Base-by-base conservation (phyloP, 37 sponge, comb jelly and placozoan genomes). In the Bolinopsis microptera region DNA sequence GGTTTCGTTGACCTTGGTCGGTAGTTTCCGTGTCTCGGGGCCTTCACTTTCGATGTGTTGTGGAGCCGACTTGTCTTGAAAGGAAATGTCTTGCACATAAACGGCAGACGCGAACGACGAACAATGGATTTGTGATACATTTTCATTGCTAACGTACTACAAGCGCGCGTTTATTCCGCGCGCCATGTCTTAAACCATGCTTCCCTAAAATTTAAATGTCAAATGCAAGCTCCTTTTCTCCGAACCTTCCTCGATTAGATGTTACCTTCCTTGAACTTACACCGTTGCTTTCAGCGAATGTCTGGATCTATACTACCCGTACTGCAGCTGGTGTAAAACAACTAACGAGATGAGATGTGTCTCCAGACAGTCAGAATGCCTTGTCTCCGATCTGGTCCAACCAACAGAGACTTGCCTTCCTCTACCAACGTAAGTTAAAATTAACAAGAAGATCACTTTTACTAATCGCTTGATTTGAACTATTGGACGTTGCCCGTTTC, bases 341-440 rank as follows among this genome's bases (percentile, higher is more conserved):
- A 35, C 37, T 33, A 28, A 80, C 38, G 82, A 80, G 37, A 80
- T 80, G 82, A 24, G 82, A 34, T 80, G 82, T 80, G 82, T 80
- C 30, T 2, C 82, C 37, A 32, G 36, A 27, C 36, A 18, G 32
- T 30, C 82, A 18, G 82, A 80, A 22, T 80, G 82, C 23, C 37
- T 21, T 1, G 23, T 33, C 5, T 30, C 82, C 1, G 82, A 80
- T 34, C 82, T 80, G 9, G 37, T 80, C 32, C 82, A 37, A 33
- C 82, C 82, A 18, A 80, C 82, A 32, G 82, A 80, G 30, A 80
- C 82, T 33, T 80, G 82, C 23, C 36, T 32, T 16, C 38, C 82
- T 80, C 23, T 80, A 80, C 82, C 82, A 28, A 80, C 82, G 82
- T 80, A 37, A 80, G 82, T 80, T n/a, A n/a, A n/a, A n/a, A n/a